These are phyloP conservation scores for Pantala flavescens DNA, from an alignment of 1,140 invertebrate genomes.

Conservation along the genomic window DNA sequence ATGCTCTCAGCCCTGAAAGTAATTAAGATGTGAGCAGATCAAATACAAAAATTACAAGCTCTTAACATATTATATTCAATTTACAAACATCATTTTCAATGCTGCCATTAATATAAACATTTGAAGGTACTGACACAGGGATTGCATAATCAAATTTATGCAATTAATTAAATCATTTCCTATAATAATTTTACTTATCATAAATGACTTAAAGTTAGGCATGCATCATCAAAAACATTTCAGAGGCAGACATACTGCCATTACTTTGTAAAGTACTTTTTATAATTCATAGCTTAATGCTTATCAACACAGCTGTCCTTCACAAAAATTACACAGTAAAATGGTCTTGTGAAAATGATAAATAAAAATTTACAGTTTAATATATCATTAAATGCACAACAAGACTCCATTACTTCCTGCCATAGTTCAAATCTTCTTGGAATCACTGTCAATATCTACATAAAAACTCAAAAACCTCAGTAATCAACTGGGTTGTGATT, in stretches of 20 bases:
- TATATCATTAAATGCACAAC: background rate
- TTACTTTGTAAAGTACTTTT: background rate
- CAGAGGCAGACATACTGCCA: background rate
- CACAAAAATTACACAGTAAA: background rate
- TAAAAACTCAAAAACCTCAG: background rate
- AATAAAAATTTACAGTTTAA: constrained; percentile 1
- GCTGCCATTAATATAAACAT: background rate
- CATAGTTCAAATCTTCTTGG: too few relatives aligned
- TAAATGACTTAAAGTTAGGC: constrained; percentile 2
- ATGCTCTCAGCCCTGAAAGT: background rate
- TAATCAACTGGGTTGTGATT: background rate
- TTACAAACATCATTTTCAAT: background rate
- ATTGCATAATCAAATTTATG: background rate
- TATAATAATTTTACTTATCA: background rate
- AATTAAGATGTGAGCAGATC: background rate
- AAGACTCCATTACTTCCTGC: background rate
- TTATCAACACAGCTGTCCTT: background rate
- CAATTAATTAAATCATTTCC: background rate
- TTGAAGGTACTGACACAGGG: background rate
- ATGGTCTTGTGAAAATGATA: background rate
- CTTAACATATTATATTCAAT: background rate
- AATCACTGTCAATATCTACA: background rate
- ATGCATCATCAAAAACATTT: background rate
- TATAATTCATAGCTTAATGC: background rate
- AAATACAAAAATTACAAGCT: background rate